A percentile compares a stretch with the other conserved stretches of the same genome.
Conservation (phyloP, 2,797 vertebrate genomes). For the Paratrypauchen microcephalus region DNA sequence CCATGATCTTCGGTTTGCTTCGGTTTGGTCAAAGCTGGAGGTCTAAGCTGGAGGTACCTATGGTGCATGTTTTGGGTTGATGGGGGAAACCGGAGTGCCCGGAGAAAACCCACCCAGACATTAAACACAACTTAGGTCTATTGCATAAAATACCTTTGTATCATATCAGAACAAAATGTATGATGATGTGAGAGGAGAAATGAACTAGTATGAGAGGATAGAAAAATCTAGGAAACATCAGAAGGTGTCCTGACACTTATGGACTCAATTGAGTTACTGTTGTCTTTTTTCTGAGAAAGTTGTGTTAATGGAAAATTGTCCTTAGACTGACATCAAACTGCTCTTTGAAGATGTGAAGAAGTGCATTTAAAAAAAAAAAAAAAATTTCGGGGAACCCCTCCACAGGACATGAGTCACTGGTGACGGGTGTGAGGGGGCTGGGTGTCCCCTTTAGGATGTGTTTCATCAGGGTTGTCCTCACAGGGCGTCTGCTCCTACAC, state of each 20-base stretch:
- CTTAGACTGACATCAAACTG: constrained; percentile 29
- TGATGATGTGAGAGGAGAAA: background rate
- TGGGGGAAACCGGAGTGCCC: too few relatives aligned
- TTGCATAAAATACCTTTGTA: background rate
- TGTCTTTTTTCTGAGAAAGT: constrained; percentile 16
- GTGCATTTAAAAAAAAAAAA: too few relatives aligned
- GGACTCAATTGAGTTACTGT: background rate
- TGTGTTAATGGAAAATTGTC: constrained; percentile 53
- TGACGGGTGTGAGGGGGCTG: constrained; percentile 61
- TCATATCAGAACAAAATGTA: background rate
- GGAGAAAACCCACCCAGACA: too few relatives aligned
- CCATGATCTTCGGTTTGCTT: too few relatives aligned
- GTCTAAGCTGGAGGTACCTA: too few relatives aligned
- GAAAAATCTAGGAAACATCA: background rate
- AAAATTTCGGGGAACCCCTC: constrained; percentile 78
- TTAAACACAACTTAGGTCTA: background rate
- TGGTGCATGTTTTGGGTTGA: too few relatives aligned
- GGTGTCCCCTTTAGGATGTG: constrained; percentile 74
- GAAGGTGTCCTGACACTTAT: background rate
- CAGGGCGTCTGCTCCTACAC: constrained; percentile 56
- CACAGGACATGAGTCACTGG: constrained; percentile 22
- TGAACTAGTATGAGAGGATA: background rate
- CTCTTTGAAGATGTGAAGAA: constrained; percentile 51
- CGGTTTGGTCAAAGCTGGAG: too few relatives aligned
- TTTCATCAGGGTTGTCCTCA: constrained; percentile 76